Percentiles rank a stretch among this genome's conserved stretches.
Evolutionary conservation across 53 echinoderm and acorn worm species (phyloP).

Genomic region (Actinopyga echinites): DNA sequence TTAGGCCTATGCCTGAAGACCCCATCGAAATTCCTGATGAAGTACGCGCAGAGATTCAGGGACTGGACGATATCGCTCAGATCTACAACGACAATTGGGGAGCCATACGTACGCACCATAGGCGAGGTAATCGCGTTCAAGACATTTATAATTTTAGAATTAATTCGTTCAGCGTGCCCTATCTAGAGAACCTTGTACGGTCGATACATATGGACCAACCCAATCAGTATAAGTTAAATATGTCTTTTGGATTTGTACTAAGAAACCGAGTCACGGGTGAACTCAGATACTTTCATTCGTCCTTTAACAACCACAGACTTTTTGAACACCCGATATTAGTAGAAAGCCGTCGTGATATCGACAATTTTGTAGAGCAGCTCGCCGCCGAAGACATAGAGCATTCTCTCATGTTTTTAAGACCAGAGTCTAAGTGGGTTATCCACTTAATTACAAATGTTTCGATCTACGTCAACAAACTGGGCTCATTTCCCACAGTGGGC

Average conservation of each 20-base stretch:
- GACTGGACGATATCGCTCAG: not conserved
- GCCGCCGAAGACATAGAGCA: not conserved
- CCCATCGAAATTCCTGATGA: not conserved
- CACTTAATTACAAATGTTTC: not conserved
- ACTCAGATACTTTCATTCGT: slow-evolving; percentile 3
- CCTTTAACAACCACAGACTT: not conserved
- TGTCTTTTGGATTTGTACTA: not conserved
- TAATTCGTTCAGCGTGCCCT: not conserved
- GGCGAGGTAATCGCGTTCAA: not conserved
- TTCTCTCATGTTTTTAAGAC: not conserved
- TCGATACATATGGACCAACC: not conserved
- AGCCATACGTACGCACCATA: not conserved
- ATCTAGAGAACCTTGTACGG: not conserved
- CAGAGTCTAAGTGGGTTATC: not conserved
- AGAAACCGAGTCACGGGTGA: not conserved
- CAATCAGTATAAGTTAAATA: not conserved
- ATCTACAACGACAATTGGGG: not conserved
- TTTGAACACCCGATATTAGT: not conserved
- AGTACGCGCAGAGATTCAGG: not conserved
- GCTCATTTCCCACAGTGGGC: not conserved
- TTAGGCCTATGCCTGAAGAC: too few species aligned
- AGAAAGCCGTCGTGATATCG: not conserved
- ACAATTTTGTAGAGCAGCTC: not conserved
- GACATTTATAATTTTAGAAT: not conserved
- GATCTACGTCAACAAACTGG: not conserved